Conservation (phyloP, 2,888 invertebrate species). For the Drosophila colorata region DNA sequence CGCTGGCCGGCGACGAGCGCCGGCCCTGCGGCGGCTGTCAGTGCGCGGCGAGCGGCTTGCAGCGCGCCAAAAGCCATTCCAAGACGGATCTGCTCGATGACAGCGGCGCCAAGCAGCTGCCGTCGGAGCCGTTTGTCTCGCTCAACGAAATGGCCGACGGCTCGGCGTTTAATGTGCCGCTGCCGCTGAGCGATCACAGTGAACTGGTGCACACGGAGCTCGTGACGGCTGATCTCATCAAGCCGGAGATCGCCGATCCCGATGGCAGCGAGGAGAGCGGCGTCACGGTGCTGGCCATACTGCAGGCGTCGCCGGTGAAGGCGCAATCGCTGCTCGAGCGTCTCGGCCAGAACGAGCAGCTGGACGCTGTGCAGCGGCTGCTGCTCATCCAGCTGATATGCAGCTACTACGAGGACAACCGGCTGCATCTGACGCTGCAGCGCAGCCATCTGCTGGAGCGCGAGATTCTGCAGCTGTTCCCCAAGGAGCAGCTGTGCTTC, state of each 20-base stretch:
- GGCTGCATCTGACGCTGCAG: constrained; percentile 75
- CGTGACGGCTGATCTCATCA: constrained; percentile 24
- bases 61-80: constrained; percentile 21
- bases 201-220: constrained; percentile 40
- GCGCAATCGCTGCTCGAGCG: constrained; percentile 65
- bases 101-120: constrained; percentile 39
- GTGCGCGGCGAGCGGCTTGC: constrained; percentile 26
- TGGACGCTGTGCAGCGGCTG: constrained; percentile 69
- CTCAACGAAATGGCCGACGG: constrained; percentile 45
- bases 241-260: constrained; percentile 44
- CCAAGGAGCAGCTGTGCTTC: constrained; percentile 71
- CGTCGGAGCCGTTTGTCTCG: constrained; percentile 58
- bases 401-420: constrained; percentile 78
- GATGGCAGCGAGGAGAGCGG: constrained; percentile 39
- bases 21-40: constrained; percentile 49
- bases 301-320: constrained; percentile 64
- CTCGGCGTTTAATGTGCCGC: constrained; percentile 35
- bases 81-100: constrained; percentile 48
- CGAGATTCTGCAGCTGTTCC: constrained; percentile 77
- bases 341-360: constrained; percentile 57
- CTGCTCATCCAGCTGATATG: constrained; percentile 78
- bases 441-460: constrained; percentile 76
- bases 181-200: constrained; percentile 33
- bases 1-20: constrained; percentile 46
- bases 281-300: constrained; percentile 64